Conservation (phyloP, 1,140 invertebrate genomes). For the Holcopasites calliopsidis region DNA sequence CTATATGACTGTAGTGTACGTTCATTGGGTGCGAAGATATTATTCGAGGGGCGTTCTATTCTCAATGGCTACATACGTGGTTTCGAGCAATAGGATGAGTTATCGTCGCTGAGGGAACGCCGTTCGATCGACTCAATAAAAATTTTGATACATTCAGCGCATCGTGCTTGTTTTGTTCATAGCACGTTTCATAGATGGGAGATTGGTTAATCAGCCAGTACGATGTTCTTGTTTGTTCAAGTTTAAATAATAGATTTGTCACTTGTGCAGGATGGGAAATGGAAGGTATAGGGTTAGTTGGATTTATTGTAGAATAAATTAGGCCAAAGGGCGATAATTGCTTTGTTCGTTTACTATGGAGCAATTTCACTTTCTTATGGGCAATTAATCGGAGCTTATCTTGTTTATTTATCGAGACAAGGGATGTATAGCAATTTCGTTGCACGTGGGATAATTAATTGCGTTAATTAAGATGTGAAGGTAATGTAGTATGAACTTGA, state of each 20-base stretch:
- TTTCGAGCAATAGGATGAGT: slow-evolving; percentile 15
- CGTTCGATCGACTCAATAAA: background rate
- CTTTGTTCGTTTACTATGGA: background rate
- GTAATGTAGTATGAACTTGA: too few relatives aligned
- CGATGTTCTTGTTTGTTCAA: background rate
- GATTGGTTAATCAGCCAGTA: background rate
- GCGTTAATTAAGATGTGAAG: background rate
- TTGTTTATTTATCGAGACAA: background rate
- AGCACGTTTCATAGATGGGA: background rate
- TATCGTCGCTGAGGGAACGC: background rate
- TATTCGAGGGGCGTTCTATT: slow-evolving; percentile 21
- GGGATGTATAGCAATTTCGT: background rate
- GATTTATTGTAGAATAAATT: background rate
- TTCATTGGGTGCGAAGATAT: background rate
- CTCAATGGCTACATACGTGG: slow-evolving; percentile 2
- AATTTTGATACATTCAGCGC: background rate
- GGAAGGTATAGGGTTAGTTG: background rate
- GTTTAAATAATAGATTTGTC: background rate
- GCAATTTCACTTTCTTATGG: background rate
- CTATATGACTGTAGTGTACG: background rate
- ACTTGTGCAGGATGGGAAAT: background rate
- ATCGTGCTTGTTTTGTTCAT: background rate
- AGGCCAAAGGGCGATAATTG: background rate
- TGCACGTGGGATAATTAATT: background rate
- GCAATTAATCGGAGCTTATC: background rate